Conservation (phyloP, 2,888 invertebrate genomes). For the Cryptophagus acutangulus region DNA sequence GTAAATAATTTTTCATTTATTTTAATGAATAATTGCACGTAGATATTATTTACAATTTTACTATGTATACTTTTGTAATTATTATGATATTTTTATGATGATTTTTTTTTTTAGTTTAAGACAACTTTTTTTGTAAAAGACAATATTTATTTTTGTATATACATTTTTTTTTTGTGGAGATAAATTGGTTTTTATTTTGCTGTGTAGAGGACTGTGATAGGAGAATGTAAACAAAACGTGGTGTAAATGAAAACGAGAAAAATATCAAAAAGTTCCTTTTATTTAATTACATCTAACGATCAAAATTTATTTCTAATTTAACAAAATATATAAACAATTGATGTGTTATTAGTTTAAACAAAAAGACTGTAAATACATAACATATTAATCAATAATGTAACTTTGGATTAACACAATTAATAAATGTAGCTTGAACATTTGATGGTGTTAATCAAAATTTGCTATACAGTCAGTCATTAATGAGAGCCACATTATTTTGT, state of each 20-base stretch:
- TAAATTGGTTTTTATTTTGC: constrained; percentile 23
- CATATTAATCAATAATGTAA: neutral
- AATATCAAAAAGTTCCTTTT: constrained; percentile 6
- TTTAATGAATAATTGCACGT: constrained; percentile 9
- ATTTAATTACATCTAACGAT: constrained; percentile 1
- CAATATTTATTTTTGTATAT: constrained; percentile 6
- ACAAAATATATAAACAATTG: neutral
- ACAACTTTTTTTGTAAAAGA: neutral
- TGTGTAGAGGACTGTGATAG: constrained; percentile 44
- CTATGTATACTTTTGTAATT: neutral
- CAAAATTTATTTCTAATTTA: constrained; percentile 2
- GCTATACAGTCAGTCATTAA: constrained; percentile 23
- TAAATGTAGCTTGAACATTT: constrained; percentile 7
- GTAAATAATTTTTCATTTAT: constrained; percentile 15
- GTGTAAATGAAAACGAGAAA: constrained; percentile 1
- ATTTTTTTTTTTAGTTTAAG: constrained; percentile 11
- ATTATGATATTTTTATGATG: constrained; percentile 1
- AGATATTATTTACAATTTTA: constrained; percentile 9
- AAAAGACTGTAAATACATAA: no score
- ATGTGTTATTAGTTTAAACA: no score
- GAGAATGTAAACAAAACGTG: constrained; percentile 16
- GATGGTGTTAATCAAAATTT: constrained; percentile 14
- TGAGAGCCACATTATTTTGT: constrained; percentile 38
- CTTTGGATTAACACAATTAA: neutral
- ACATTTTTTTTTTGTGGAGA: constrained; percentile 15